Evolutionary conservation across 2,113 vertebrate species (phyloP).

Genomic region (Ranitomeya variabilis): DNA sequence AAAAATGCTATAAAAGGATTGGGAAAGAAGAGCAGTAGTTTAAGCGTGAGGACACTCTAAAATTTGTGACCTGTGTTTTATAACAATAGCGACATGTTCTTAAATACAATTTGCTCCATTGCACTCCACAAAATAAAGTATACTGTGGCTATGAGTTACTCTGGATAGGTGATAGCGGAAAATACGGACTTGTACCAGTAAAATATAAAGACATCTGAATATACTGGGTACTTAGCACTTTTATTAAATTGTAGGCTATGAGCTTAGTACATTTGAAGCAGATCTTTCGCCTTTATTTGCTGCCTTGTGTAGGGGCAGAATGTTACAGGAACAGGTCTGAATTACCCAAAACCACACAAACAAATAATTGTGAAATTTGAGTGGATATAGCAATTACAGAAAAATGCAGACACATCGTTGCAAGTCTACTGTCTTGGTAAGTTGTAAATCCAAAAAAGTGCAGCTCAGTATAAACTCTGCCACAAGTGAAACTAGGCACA

Average conservation of each 20-base stretch:
- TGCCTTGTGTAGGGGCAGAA: too few relatives aligned
- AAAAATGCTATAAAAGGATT: constrained; percentile 31
- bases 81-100: constrained; percentile 19
- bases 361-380: too few relatives aligned
- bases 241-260: not conserved
- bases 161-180: not conserved
- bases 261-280: too few relatives aligned
- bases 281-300: too few relatives aligned
- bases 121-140: not conserved
- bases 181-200: not conserved
- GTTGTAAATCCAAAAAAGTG: too few relatives aligned
- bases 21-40: not conserved
- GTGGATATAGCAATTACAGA: too few relatives aligned
- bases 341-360: too few relatives aligned
- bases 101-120: not conserved
- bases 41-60: not conserved
- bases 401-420: too few relatives aligned
- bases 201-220: not conserved
- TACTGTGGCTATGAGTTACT: not conserved
- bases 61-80: constrained; percentile 41
- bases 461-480: too few relatives aligned
- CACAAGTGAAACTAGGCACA: too few relatives aligned
- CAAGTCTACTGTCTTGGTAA: too few relatives aligned
- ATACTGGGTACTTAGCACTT: not conserved
- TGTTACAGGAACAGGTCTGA: too few relatives aligned